Evolutionary conservation across 2,113 vertebrate genomes (phyloP), one percentile per base, ranked within the genome.

Genomic region (Sitta europaea): DNA sequence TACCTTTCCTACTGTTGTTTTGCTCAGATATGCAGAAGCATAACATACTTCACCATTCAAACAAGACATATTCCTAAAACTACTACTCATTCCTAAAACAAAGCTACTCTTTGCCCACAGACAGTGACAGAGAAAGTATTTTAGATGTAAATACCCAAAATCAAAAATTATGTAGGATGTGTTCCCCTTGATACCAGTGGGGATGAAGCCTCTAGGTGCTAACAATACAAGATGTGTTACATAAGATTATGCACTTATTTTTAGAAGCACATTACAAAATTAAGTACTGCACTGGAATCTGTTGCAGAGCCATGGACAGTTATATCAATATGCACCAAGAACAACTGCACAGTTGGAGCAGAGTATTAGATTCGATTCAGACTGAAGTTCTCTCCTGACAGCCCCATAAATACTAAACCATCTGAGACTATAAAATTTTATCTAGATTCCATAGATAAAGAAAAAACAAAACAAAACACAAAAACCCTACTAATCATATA

Each of bases 231-330:
- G 78, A 93, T 85, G 51, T 6, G 75, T 96, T 96, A 95, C 83
- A 92, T 97, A 96, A 96, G 92, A 86, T 71, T 57, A 38, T 77
- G 57, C 57, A 62, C 63, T 94, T 93, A 96, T 94, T 96, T 96
- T 96, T 95, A 92, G 94, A 94, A 96, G 53, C 87, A 91, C 77
- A 89, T 95, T 94, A 91, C 66, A 97, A 96, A 97, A 97, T 94
- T 94, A 95, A 96, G 81, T 80, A 86, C 90, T 83, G 71, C 94
- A 86, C 74, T 91, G 62, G 62, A 96, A 94, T 91, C 87, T 91
- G 74, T 95, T 95, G 95, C 93, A 82, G 92, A 96, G 92, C 62
- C 42, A 66, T 16, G 62, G 90, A 91, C 94, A 95, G 71, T 79
- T 92, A 76, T 45, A 95, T 66, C 90, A 82, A 76, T 13, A 77